Evolutionary conservation across 1,140 invertebrate genomes (phyloP), one percentile per base, ranked within the genome.

Genomic region (Panonychus citri): DNA sequence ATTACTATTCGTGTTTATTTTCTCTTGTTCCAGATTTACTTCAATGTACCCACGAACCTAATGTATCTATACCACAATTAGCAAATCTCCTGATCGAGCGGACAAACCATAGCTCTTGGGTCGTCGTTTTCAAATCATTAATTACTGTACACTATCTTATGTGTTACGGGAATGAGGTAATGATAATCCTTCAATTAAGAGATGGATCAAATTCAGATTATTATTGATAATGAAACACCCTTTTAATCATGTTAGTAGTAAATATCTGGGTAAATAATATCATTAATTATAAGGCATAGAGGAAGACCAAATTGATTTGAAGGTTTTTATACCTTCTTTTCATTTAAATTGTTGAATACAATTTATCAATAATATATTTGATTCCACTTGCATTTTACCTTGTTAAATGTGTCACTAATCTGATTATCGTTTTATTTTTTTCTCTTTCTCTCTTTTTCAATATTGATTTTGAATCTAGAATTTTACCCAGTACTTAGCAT

Each of bases 161-260:
- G 78, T 96, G 93, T 68, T 97, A 96, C 77, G 94, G 94, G 67
- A 98, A 97, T 75, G 93, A 96, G 89, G 88, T 93, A 71, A 78
- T 73, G n/a, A n/a, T n/a, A n/a, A 17, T 40, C 13, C 39, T 40
- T 40, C 19, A 17, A 40, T 40, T 40, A 40, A 17, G 13, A 17
- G 13, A 3, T 7, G 13, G 7, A 40, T 17, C 13, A 40, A 40
- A n/a, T 3, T 17, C 19, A n/a, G 19, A n/a, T 3, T 17, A 40
- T 13, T 17, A 40, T 13, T 17, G 13, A 17, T 7, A 40, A 13
- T n/a, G 7, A n/a, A 40, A 17, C 39, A 40, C 13, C 19, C 39
- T 17, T 40, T 40, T 13, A 7, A 40, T 40, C 7, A 40, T 13
- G 13, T 40, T 13, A 17, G 19, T 17, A 17, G 19, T 17, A 17